Percentiles rank a stretch among this genome's conserved stretches.
These are phyloP conservation scores for Fistularia commersonii DNA, from an alignment of 2,797 vertebrate genomes.

Conservation along the genomic window DNA sequence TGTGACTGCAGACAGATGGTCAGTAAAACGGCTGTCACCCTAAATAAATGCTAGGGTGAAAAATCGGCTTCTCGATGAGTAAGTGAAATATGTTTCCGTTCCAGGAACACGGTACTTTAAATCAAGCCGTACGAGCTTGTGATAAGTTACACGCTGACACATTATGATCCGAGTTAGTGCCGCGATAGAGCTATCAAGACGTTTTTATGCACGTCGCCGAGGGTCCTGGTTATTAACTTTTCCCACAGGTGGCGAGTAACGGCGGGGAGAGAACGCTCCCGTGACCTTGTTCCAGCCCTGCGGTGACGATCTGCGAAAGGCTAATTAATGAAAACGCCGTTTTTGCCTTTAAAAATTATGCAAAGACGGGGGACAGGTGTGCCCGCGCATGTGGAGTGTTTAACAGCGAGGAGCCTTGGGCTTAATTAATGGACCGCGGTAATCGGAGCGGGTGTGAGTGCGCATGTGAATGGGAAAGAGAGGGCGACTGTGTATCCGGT, in stretches of 20 bases:
- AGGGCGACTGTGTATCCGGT: too few species aligned
- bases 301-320: slow-evolving; percentile 38
- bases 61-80: too few species aligned
- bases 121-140: too few species aligned
- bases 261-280: slow-evolving; percentile 31
- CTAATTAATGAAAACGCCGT: slow-evolving; percentile 66
- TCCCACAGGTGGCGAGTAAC: slow-evolving; percentile 11
- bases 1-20: too few species aligned
- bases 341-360: slow-evolving; percentile 53
- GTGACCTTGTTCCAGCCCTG: slow-evolving; percentile 55
- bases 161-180: too few species aligned
- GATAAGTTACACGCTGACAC: too few species aligned
- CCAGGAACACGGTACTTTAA: too few species aligned
- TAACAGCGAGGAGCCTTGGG: slow-evolving; percentile 30
- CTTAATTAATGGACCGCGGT: slow-evolving; percentile 49
- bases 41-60: too few species aligned
- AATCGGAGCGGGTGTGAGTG: slow-evolving; percentile 8
- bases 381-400: slow-evolving; percentile 20
- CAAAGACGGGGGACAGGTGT: slow-evolving; percentile 32
- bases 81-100: too few species aligned
- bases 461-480: background rate
- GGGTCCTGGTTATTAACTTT: slow-evolving; percentile 47
- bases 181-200: too few species aligned
- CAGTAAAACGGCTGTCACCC: too few species aligned
- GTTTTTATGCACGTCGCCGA: slow-evolving; percentile 25